Evolutionary conservation across 2,113 vertebrate species (phyloP), one percentile per base, ranked within the genome.

Genomic region (Girardinichthys multiradiatus): DNA sequence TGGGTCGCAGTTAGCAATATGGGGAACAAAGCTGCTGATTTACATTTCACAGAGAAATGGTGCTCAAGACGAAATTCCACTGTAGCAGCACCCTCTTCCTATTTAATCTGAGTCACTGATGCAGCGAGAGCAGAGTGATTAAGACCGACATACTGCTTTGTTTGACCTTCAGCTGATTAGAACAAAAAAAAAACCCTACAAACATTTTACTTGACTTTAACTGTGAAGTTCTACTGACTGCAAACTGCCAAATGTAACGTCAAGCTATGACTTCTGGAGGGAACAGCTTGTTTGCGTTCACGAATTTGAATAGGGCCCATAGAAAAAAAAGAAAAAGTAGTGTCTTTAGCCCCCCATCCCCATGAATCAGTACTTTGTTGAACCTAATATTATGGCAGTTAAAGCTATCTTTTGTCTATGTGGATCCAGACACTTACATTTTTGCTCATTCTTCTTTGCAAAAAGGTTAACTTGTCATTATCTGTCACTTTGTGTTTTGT

Each of bases 111-210:
- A 83, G 69, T 89, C 86, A 86, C 71, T 28, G 68, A 82, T 42
- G 74, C 69, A 61, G 57, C 1, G n/a, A 70, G 82, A 68, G 76
- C 65, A 81, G 88, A 75, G 54, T 83, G 84, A 92, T 83, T 1
- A 54, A 84, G 74, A 74, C 65, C 72, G 91, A 91, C 86, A 74
- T 24, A 60, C 72, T 68, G 83, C 79, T 85, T 72, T 14, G 21
- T 81, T 62, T 87, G 89, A 89, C 88, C 89, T 89, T 90, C 71
- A 74, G 63, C 74, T 87, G 76, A 84, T 82, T 71, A 58, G 6
- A 84, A 57, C 28, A 65, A 60, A 72, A 84, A 74, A 57, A 62
- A 8, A 75, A 80, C 45, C 42, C 21, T 59, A 66, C 12, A 76
- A 86, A 74, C 58, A 39, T 28, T 48, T 45, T 59, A 76, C 68